Evolutionary conservation across 2,797 vertebrate species (phyloP), one percentile per base, ranked within the genome.

Genomic region (Dendrocincla fuliginosa): DNA sequence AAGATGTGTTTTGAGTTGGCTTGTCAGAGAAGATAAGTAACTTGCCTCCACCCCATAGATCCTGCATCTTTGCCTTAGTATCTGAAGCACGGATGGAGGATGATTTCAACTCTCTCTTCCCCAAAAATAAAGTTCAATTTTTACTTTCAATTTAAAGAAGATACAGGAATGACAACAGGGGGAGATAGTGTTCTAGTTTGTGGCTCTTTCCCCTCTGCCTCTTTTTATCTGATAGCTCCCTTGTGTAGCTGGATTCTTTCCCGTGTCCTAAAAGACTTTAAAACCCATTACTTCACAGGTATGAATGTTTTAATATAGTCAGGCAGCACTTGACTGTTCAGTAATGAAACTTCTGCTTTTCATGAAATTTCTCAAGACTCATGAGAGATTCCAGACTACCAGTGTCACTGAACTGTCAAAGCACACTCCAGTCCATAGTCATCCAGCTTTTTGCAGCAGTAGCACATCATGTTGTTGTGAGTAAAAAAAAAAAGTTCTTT

Each of bases 131-230:
- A 52, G 16, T 50, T 80, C 2, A 16, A 0, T 23, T 65, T 91
- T 89, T 52, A n/a, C 23, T 84, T 85, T n/a, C 24, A 49, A 7
- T 20, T 79, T 74, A 76, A 52, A 73, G 67, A 55, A 32, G n/a
- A 87, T 24, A 86, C 4, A 33, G 41, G 28, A 86, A 52, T 32
- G 32, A 67, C 35, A 84, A 68, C 13, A 16, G 5, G 16, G 13
- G 46, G 39, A 75, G 20, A 42, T 3, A 25, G 22, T 57, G 30
- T 28, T 91, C 35, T 55, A 9, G 9, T 69, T 85, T 81, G 33
- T 64, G 41, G 44, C 17, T 32, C 69, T 49, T 25, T 13, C 9
- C 11, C 17, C 7, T 4, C 1, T 0, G 2, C 16, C 37, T 6
- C 4, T 57, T 84, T 68, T 77, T 41, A 46, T 83, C 52, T 12